These are phyloP conservation scores for Trachelipus rathkii DNA, from an alignment of 1,140 invertebrate genomes.

Conservation along the genomic window DNA sequence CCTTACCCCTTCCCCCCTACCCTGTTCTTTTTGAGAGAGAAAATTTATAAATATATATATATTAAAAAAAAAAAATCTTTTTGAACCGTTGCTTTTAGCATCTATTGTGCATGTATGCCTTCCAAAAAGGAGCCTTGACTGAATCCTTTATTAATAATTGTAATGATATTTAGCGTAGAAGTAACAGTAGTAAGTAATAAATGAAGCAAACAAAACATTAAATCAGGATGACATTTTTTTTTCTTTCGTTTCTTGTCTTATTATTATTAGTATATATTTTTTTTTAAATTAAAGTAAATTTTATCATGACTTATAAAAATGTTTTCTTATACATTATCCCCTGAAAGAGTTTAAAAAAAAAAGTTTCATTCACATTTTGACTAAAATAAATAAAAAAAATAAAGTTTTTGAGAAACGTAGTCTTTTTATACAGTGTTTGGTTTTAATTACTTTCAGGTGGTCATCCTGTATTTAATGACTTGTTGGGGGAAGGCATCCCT, in stretches of 20 bases:
- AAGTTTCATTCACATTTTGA: too few species aligned
- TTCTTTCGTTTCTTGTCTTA: not conserved
- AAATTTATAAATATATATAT: too few species aligned
- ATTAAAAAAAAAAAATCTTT: not conserved
- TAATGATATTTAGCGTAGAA: too few species aligned
- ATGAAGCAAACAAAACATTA: constrained; percentile 3
- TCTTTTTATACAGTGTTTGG: constrained; percentile 4
- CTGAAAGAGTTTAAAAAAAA: too few species aligned
- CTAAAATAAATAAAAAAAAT: not conserved
- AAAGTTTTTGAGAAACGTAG: not conserved
- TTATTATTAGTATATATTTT: not conserved
- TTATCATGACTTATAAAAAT: not conserved
- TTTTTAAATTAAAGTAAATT: not conserved
- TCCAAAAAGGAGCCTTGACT: not conserved
- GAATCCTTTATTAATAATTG: not conserved
- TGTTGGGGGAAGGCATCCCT: constrained; percentile 42
- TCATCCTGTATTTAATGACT: constrained; percentile 47
- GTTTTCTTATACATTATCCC: not conserved
- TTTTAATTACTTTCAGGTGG: constrained; percentile 46
- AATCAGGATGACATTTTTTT: not conserved
- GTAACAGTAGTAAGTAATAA: not conserved
- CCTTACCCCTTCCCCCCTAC: not conserved
- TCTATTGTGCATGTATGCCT: constrained; percentile 9
- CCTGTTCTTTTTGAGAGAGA: too few species aligned
- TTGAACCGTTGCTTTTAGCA: not conserved